A percentile compares a stretch with the other conserved stretches of the same genome.
Conservation (phyloP, 2,113 vertebrate genomes). For the Procavia capensis region DNA sequence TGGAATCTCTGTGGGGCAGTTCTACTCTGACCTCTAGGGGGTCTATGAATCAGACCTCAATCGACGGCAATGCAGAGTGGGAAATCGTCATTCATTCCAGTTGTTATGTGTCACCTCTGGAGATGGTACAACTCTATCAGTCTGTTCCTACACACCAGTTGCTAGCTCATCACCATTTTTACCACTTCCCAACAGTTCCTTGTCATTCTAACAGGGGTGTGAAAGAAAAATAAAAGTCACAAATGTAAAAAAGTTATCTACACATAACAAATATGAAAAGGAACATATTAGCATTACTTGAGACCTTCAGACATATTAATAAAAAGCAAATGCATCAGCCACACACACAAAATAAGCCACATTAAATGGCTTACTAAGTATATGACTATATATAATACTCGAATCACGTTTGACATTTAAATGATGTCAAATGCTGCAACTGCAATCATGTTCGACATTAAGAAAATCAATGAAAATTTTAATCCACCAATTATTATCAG, state of each 20-base stretch:
- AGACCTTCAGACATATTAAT: not conserved
- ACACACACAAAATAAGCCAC: not conserved
- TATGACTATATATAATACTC: not conserved
- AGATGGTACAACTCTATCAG: not conserved
- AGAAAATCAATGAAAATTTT: slow-evolving; percentile 17
- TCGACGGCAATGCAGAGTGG: no score
- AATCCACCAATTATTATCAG: not conserved
- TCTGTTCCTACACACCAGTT: not conserved
- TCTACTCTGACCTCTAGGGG: no score
- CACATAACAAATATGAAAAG: not conserved
- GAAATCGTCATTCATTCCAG: not conserved
- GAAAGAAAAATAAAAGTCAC: not conserved
- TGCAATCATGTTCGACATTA: not conserved
- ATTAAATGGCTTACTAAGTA: not conserved
- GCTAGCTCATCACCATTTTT: not conserved
- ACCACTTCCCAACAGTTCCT: not conserved
- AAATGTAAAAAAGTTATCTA: not conserved
- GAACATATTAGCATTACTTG: not conserved
- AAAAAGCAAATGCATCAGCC: not conserved
- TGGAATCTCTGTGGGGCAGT: no score
- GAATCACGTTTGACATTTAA: not conserved
- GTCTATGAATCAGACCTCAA: no score
- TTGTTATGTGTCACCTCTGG: not conserved
- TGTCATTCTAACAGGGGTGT: not conserved
- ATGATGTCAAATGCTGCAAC: no score